phyloP scores from a whole-genome alignment of 2,888 invertebrate genomes.

The Hydraecia micacea region DNA sequence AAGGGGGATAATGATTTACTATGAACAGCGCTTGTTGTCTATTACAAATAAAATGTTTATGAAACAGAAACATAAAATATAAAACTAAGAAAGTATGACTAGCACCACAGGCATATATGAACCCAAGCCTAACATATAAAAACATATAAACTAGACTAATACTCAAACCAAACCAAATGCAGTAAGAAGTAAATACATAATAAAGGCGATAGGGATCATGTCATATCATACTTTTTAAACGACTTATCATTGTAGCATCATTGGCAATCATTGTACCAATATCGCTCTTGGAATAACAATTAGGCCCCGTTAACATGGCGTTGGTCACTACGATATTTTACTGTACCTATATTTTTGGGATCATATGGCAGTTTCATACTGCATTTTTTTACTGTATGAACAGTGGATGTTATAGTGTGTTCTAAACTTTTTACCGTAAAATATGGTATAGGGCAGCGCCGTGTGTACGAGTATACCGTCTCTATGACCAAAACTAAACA shows the following conservation, averaged over 20 bases:
- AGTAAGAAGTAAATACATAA: constrained; percentile 58
- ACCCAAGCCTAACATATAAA: constrained; percentile 38
- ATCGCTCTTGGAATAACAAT: constrained; percentile 9
- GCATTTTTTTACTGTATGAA: background rate
- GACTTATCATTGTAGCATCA: background rate
- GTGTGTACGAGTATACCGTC: background rate
- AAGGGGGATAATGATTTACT: background rate
- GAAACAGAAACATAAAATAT: constrained; percentile 30
- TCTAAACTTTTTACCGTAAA: background rate
- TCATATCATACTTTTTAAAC: constrained; percentile 20
- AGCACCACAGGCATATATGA: constrained; percentile 74
- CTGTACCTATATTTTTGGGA: background rate
- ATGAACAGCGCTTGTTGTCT: constrained; percentile 28
- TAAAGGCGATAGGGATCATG: constrained; percentile 12
- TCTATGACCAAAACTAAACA: constrained; percentile 17
- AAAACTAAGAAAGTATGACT: constrained; percentile 71
- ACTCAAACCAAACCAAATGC: constrained; percentile 67
- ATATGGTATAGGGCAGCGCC: background rate
- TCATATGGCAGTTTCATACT: background rate
- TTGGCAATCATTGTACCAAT: constrained; percentile 11
- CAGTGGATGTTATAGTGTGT: background rate
- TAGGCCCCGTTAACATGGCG: background rate
- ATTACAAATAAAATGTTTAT: constrained; percentile 42
- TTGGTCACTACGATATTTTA: background rate
- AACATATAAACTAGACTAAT: constrained; percentile 34